Evolutionary conservation across 2,797 vertebrate species (phyloP), one percentile per base, ranked within the genome.

Genomic region (Cynopterus sphinx): DNA sequence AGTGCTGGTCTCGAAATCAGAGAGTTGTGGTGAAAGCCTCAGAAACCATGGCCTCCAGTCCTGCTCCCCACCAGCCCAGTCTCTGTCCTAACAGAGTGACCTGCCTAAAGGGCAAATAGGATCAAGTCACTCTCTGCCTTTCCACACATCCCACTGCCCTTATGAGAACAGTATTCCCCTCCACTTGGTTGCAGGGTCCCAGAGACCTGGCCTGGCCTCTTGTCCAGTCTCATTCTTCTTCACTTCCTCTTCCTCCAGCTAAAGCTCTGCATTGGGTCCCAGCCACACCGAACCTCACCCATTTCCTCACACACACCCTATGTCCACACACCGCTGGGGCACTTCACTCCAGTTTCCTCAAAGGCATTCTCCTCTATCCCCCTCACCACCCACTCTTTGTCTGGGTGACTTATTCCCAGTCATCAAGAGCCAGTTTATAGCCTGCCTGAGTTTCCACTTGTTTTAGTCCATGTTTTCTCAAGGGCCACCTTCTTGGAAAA

Each of bases 1-100:
- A 43, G 8, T 7, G 2, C 31, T 0, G 0, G 13, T 53, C 53
- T 77, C 0, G 0, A 57, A 92, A 39, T 71, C 71, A 22, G 15
- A 78, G 9, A 17, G 22, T 22, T 15, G 9, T 24, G 41, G 16
- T 49, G 13, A 73, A 41, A 79, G 46, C 73, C 31, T 90, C 41
- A 67, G 81, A 65, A 86, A 61, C 57, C 26, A 0, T 33, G 39
- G 46, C 78, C 63, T 28, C 46, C 22, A 6, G 46, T 65, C 21
- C 90, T 46, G 46, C 46, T 9, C 12, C 71, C 73, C 55, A 3
- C 26, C 67, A 53, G 3, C 53, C n/a, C 33, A 9, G 22, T 39
- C 57, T 65, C 55, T 31, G 12, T 2, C 67, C 19, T 39, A 39
- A 46, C 9, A 63, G 78, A 39, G 49, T 46, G 55, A 28, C 21